These are phyloP conservation scores for Rhimphoctona megacephalus DNA, from an alignment of 2,888 invertebrate species.

Conservation along the genomic window DNA sequence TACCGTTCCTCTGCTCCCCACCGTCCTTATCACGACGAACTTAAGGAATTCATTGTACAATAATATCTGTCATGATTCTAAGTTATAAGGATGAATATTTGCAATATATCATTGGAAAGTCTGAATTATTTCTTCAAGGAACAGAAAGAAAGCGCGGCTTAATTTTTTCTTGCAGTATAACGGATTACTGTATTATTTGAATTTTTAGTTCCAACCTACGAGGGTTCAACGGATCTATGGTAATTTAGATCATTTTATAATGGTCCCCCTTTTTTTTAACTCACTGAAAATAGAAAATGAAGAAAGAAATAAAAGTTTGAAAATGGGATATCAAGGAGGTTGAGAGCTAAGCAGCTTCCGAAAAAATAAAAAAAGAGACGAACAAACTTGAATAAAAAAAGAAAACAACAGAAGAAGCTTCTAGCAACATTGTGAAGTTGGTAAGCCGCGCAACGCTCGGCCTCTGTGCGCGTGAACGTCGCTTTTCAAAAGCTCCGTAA, in stretches of 20 bases:
- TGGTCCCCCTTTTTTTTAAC: neutral
- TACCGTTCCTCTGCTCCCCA: neutral
- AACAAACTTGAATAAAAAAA: neutral
- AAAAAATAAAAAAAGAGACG: neutral
- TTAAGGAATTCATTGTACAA: conserved; percentile 1
- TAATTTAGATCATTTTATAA: neutral
- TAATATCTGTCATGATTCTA: neutral
- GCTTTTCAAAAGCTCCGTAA: conserved; percentile 77
- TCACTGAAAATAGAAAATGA: neutral
- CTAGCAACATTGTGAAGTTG: conserved; percentile 80
- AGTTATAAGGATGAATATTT: neutral
- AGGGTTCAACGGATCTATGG: no score
- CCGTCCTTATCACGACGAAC: neutral
- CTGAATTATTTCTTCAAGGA: neutral
- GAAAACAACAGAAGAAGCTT: conserved; percentile 61
- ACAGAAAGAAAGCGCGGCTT: neutral
- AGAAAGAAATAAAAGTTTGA: neutral
- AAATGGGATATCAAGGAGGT: neutral
- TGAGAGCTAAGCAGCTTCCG: neutral
- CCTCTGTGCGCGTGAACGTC: conserved; percentile 25
- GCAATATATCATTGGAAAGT: neutral
- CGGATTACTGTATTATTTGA: neutral
- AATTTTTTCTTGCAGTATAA: no score
- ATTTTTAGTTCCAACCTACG: neutral
- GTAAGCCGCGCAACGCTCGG: conserved; percentile 82